Percentiles rank a stretch among this genome's conserved stretches.
Evolutionary conservation across 2,113 vertebrate genomes (phyloP).

Genomic region (Malurus elegans): DNA sequence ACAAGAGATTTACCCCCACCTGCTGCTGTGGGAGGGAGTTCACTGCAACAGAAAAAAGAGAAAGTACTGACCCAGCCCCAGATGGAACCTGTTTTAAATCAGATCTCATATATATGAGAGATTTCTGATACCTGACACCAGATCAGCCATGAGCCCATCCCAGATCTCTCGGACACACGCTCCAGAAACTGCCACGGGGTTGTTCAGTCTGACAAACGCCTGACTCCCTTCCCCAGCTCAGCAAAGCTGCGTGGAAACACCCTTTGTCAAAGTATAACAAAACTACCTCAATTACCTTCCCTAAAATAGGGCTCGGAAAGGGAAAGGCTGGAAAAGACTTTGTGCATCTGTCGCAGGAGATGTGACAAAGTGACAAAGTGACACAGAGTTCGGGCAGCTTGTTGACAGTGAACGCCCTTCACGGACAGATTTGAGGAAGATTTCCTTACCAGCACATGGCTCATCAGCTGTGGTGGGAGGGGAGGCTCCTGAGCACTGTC

Average conservation of each 20-base stretch:
- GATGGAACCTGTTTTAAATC: not conserved
- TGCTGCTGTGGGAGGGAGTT: not conserved
- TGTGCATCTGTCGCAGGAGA: not conserved
- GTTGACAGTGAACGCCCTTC: not conserved
- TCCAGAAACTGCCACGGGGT: not conserved
- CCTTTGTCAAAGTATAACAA: not conserved
- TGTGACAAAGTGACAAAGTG: not conserved
- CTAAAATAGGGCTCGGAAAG: not conserved
- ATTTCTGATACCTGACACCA: not conserved
- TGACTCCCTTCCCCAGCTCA: not conserved
- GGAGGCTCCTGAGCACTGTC: not conserved
- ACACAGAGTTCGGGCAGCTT: not conserved
- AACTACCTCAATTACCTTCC: not conserved
- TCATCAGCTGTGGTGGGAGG: not conserved
- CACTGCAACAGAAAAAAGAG: not conserved
- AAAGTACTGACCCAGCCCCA: not conserved
- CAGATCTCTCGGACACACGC: not conserved
- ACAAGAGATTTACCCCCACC: not conserved
- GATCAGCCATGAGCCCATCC: not conserved
- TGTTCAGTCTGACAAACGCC: not conserved
- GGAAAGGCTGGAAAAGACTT: not conserved
- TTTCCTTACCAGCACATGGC: not conserved
- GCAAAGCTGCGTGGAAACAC: not conserved
- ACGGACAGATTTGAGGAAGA: not conserved
- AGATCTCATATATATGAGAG: not conserved